phyloP scores from a whole-genome alignment of 2,797 vertebrate genomes.

The Pogoniulus pusillus region DNA sequence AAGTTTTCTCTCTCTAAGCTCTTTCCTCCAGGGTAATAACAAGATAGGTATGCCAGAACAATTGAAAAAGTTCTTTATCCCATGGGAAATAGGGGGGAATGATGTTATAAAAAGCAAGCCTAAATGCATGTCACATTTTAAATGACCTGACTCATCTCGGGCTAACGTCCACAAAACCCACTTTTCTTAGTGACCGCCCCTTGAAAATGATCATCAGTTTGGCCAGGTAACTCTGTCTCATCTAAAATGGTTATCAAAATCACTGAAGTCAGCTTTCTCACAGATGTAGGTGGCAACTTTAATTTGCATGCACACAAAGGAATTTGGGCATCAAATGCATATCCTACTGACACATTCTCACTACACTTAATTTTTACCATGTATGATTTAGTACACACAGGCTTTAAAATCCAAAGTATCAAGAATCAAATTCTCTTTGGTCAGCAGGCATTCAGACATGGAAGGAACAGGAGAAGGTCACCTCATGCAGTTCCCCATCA shows the following conservation, averaged over 20 bases:
- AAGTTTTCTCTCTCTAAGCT: not conserved
- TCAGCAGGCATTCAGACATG: not conserved
- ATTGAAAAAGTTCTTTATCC: not conserved
- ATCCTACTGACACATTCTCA: not conserved
- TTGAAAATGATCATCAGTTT: not conserved
- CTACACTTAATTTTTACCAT: not conserved
- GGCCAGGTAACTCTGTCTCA: not conserved
- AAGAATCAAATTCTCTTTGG: not conserved
- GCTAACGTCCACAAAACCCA: not conserved
- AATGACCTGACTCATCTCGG: not conserved
- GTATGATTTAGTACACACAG: rapidly evolving
- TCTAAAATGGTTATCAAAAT: not conserved
- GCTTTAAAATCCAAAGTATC: not conserved
- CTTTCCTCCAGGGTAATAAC: not conserved
- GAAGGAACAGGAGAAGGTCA: not conserved
- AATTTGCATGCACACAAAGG: not conserved
- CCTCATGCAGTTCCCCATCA: not conserved
- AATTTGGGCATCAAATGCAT: not conserved
- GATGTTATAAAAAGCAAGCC: not conserved
- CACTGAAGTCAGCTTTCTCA: not conserved
- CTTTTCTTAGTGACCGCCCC: not conserved
- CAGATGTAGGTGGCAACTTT: not conserved
- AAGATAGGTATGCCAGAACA: not conserved
- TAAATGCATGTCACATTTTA: not conserved
- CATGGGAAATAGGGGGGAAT: not conserved